Percentiles rank a stretch among this genome's conserved stretches.
These are phyloP conservation scores for Corythoichthys haematopterus DNA, from an alignment of 2,113 vertebrate genomes.

Conservation along the genomic window DNA sequence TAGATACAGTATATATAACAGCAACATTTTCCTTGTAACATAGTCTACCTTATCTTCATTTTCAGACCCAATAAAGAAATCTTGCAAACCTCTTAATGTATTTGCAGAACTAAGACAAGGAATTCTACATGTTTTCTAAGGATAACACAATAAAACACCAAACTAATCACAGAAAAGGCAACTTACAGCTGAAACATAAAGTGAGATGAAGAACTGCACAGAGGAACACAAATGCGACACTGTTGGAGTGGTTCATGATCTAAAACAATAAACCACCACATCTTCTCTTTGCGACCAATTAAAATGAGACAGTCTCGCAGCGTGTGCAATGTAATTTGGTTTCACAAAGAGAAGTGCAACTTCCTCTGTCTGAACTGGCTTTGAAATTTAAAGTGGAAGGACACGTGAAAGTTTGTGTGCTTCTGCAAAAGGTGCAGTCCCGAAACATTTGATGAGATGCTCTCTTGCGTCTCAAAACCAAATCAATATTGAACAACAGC, in stretches of 20 bases:
- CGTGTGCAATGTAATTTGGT: conserved; percentile 2
- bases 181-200: conserved; percentile 43
- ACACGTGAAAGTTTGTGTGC: conserved; percentile 22
- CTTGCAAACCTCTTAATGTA: no score
- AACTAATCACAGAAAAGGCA: not conserved
- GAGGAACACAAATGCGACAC: conserved; percentile 8
- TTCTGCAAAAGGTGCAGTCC: conserved; percentile 19
- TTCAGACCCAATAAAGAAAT: no score
- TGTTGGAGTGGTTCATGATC: conserved; percentile 40
- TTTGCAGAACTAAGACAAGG: not conserved
- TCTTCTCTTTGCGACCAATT: conserved; percentile 11
- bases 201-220: conserved; percentile 27
- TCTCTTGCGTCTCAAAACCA: conserved; percentile 4
- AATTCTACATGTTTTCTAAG: not conserved
- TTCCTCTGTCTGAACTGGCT: conserved; percentile 37
- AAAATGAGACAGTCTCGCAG: not conserved
- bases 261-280: not conserved
- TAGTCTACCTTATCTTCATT: no score
- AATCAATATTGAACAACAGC: conserved; percentile 17
- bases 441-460: conserved; percentile 5
- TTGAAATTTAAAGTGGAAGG: not conserved
- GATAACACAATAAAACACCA: not conserved
- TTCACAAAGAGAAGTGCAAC: conserved; percentile 12
- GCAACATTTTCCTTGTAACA: not conserved
- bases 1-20: not conserved